Conservation (phyloP, 2,113 vertebrate species). For the Rhodinocichla rosea region DNA sequence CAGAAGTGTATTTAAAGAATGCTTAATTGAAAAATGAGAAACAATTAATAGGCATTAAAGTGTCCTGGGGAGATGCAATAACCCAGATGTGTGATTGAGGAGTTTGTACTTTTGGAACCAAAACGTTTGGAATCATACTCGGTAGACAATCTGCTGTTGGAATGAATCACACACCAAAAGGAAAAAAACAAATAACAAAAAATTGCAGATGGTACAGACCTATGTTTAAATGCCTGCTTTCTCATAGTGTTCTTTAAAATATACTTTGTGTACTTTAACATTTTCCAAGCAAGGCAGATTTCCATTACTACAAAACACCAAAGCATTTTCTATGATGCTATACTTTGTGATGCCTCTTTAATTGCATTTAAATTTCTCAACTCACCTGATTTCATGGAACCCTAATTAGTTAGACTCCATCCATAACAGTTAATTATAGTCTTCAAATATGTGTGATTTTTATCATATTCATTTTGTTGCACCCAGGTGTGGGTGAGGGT, state of each 20-base stretch:
- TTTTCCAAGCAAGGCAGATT: background rate
- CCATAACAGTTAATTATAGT: background rate
- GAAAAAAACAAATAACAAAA: background rate
- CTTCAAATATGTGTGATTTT: background rate
- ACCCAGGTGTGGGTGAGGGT: background rate
- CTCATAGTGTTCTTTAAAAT: background rate
- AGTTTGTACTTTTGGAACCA: background rate
- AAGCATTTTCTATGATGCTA: background rate
- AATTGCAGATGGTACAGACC: background rate
- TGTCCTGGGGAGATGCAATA: background rate
- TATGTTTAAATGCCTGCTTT: background rate
- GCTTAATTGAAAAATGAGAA: background rate
- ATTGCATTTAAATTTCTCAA: background rate
- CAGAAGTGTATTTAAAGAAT: background rate
- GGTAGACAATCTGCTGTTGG: background rate
- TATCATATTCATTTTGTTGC: background rate
- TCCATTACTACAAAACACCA: background rate
- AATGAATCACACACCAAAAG: fast-evolving
- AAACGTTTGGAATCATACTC: background rate
- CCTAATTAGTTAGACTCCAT: background rate
- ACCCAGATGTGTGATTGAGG: background rate
- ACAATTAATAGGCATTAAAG: background rate
- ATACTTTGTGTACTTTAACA: background rate
- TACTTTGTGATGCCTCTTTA: background rate
- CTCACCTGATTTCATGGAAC: background rate